Base-by-base conservation (phyloP, 2,888 invertebrate species). In the Epinotia nisella region DNA sequence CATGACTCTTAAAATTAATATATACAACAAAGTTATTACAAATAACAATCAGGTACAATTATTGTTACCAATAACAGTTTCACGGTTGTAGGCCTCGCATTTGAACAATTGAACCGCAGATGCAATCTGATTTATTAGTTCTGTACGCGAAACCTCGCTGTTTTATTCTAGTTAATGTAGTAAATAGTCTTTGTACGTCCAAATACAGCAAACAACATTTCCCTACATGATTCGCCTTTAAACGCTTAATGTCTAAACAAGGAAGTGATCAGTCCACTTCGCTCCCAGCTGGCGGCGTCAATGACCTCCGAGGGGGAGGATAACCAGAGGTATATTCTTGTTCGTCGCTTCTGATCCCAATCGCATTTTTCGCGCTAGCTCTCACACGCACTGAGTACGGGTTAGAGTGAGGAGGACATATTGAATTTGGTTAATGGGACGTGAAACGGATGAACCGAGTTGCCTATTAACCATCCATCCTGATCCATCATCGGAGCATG, bases 241-340 rank as follows among this genome's bases (percentile, higher is more conserved):
- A 19, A 45, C 41, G 41, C 60, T 41, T 19, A 56, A 19, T 41
- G 39, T 21, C 60, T 61, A 61, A 61, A 41, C 21, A 41, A 24
- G 61, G 45, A 61, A 61, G 45, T 45, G 61, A 61, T 61, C 45
- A 41, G 39, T 61, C 61, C 45, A 21, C 61, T 45, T 49, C 61
- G 24, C 24, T 19, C 58, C 56, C 49, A 49, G 49, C 49, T 49
- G 56, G 56, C 58, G 60, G 19, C 15, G 24, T 45, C 24, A n/a
- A 21, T 7, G 45, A 21, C 61, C 61, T 41, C 39, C 41, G 9
- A 35, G 35, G 35, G 35, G 29, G 9, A 35, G 35, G 35, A 45
- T n/a, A 49, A 24, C 15, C 45, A 61, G 15, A 45, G 45, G 15
- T 15, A 4, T 7, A 41, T 41, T 41, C 41, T 7, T n/a, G n/a